Evolutionary conservation across 2,113 vertebrate species (phyloP).

Genomic region (Cygnus buccinator): DNA sequence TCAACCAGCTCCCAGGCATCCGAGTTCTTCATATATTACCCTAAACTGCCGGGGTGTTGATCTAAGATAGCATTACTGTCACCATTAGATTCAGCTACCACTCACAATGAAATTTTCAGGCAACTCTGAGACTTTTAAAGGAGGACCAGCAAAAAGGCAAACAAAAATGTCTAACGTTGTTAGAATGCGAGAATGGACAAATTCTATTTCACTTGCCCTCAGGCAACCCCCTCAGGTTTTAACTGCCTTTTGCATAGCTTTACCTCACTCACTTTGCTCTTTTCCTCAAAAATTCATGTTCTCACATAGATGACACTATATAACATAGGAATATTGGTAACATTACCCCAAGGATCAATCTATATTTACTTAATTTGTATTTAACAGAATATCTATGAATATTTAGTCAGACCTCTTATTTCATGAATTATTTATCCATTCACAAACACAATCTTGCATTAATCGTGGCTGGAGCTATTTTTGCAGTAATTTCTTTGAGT

Average conservation of each 20-base stretch:
- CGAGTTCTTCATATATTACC: not conserved
- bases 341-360: not conserved
- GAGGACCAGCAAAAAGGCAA: not conserved
- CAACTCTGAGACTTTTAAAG: not conserved
- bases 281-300: not conserved
- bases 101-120: conserved; percentile 39
- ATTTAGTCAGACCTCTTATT: not conserved
- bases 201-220: not conserved
- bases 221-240: not conserved
- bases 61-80: conserved; percentile 26
- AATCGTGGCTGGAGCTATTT: not conserved
- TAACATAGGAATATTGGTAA: not conserved
- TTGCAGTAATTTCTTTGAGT: not conserved
- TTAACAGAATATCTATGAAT: not conserved
- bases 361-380: not conserved
- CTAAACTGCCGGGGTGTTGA: conserved; percentile 5
- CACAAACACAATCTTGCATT: not conserved
- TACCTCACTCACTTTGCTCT: not conserved
- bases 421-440: not conserved
- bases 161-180: not conserved
- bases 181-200: not conserved
- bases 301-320: not conserved
- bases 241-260: not conserved
- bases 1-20: conserved; percentile 11
- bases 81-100: not conserved